Conservation (phyloP, 2,888 invertebrate genomes). For the Allophyes oxyacanthae region DNA sequence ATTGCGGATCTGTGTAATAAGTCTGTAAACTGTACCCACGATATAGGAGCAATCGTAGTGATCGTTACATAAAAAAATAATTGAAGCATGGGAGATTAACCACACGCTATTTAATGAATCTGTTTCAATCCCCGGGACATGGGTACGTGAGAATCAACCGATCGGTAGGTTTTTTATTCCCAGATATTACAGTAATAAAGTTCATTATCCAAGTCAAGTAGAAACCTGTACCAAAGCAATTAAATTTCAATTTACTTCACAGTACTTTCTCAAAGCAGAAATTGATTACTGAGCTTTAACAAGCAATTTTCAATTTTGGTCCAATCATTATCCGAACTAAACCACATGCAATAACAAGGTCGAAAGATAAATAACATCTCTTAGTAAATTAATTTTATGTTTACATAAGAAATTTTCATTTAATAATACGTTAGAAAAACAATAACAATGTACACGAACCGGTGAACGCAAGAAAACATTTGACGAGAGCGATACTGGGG, state of each 20-base stretch:
- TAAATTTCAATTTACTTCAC: conserved; percentile 26
- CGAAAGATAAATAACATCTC: conserved; percentile 18
- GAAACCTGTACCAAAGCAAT: conserved; percentile 14
- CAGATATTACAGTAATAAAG: conserved; percentile 38
- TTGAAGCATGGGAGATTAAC: neutral
- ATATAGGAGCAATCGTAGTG: too few relatives aligned
- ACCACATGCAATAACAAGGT: conserved; percentile 1
- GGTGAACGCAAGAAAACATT: conserved; percentile 66
- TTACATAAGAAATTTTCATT: conserved; percentile 59
- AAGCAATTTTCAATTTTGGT: conserved; percentile 14
- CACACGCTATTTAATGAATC: conserved; percentile 13
- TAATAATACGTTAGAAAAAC: conserved; percentile 67
- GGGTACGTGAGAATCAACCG: conserved; percentile 33
- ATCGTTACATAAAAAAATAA: too few relatives aligned
- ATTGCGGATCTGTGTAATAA: too few relatives aligned
- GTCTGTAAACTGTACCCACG: too few relatives aligned
- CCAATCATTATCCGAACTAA: conserved; percentile 13
- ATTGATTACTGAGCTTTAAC: conserved; percentile 11
- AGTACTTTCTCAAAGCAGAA: conserved; percentile 18
- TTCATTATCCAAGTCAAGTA: conserved; percentile 18
- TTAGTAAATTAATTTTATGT: conserved; percentile 57
- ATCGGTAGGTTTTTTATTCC: conserved; percentile 33
- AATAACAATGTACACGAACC: conserved; percentile 63
- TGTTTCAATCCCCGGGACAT: conserved; percentile 18
- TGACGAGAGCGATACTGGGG: conserved; percentile 60